Percentiles rank a stretch among this genome's conserved stretches.
Evolutionary conservation across 1,140 invertebrate species (phyloP).

Genomic region (Gryllus bimaculatus): DNA sequence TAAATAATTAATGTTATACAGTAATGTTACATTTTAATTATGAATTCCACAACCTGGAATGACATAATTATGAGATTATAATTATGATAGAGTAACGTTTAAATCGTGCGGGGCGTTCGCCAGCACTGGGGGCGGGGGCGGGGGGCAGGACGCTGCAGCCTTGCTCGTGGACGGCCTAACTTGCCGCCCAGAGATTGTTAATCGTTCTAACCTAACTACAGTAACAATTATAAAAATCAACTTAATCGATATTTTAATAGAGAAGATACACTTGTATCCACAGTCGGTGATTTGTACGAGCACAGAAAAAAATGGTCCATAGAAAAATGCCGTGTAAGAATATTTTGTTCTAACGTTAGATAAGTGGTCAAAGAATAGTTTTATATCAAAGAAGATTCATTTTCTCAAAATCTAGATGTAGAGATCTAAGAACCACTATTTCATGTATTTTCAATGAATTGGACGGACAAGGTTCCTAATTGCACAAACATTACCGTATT

Average conservation of each 20-base stretch:
- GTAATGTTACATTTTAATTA: background rate
- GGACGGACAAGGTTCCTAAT: background rate
- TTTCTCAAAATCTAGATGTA: background rate
- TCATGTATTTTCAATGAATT: background rate
- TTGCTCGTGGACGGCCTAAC: no score
- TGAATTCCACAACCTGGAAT: background rate
- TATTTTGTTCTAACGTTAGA: background rate
- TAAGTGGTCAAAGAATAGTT: background rate
- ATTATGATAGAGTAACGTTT: background rate
- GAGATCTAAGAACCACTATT: background rate
- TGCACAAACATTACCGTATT: background rate
- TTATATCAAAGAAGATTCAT: background rate
- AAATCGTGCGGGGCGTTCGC: no score
- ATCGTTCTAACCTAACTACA: background rate
- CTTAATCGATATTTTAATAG: background rate
- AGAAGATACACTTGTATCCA: background rate
- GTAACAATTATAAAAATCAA: background rate
- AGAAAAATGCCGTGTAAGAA: background rate
- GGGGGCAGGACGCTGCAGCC: no score
- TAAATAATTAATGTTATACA: background rate
- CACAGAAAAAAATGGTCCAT: background rate
- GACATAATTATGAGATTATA: background rate
- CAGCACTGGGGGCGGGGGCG: no score
- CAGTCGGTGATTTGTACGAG: background rate
- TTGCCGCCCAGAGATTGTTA: background rate